Base-by-base conservation (phyloP, 2,113 vertebrate genomes). In the Monopterus albus region DNA sequence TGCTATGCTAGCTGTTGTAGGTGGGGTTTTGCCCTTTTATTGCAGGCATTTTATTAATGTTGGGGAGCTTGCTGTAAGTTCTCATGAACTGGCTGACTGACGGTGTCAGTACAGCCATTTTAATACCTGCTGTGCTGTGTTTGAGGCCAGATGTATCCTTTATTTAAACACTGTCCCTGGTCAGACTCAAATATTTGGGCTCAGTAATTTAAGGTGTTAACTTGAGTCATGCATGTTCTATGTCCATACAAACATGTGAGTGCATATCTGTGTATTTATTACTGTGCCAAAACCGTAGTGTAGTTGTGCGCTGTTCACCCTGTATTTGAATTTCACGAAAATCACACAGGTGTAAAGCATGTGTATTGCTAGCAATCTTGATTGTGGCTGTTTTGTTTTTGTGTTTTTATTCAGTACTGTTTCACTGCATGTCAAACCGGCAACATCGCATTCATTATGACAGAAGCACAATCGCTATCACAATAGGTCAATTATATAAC, bases 1-100 rank as follows among this genome's bases (percentile, higher is more conserved):
- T 49, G 58, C 43, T 74, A 47, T 52, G 43, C 52, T 67, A 70
- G 55, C 47, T 43, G 12, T 42, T 17, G 14, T 58, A 20, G 2
- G 14, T 8, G 4, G 20, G 21, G 5, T 40, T 55, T 47, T 45
- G 7, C 13, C 7, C 28, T 40, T 61, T 38, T 39, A 46, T 7
- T 39, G 5, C 20, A n/a, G n/a, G n/a, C n/a, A n/a, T n/a, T n/a
- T n/a, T n/a, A n/a, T n/a, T 42, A 6, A 14, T 47, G 1, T 49
- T 4, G 2, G 12, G 2, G 10, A 25, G 20, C 50, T 38, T 35
- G 8, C 29, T 43, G n/a, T 38, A 17, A 17, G 18, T 47, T 23
- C 11, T 43, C n/a, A n/a, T n/a, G n/a, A n/a, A 28, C 35, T 47
- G 57, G 59, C 9, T 26, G 4, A 39, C 43, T n/a, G 25, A 17